phyloP scores from a whole-genome alignment of 2,888 invertebrate species.

The Athalia cordata region DNA sequence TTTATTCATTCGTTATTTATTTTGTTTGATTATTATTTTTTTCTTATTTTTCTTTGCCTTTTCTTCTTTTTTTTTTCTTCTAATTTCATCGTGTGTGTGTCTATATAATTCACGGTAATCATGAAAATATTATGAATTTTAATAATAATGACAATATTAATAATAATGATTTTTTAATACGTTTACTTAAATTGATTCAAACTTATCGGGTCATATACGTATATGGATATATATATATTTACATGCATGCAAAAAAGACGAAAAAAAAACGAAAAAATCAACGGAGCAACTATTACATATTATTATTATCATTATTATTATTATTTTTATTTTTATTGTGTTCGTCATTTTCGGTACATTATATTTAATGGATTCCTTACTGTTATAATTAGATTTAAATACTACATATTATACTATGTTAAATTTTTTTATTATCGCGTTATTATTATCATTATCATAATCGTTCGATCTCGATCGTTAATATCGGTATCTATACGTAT shows the following conservation, averaged over 20 bases:
- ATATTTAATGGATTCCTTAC: not conserved
- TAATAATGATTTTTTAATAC: not conserved
- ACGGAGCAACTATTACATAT: too few species aligned
- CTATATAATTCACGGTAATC: slow-evolving; percentile 1
- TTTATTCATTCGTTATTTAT: not conserved
- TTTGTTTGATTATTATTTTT: slow-evolving; percentile 30
- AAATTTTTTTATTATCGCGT: not conserved
- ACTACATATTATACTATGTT: not conserved
- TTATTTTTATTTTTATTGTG: not conserved
- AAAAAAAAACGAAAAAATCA: too few species aligned
- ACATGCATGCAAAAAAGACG: too few species aligned
- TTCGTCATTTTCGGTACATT: not conserved
- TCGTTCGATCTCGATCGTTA: not conserved
- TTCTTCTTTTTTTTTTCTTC: not conserved
- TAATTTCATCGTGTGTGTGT: slow-evolving; percentile 6
- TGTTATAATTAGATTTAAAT: not conserved
- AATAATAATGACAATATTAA: slow-evolving; percentile 8
- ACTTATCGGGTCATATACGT: not conserved
- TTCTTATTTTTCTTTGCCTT: slow-evolving; percentile 53
- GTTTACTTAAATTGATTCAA: not conserved
- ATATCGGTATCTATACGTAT: slow-evolving; percentile 43
- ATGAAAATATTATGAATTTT: not conserved
- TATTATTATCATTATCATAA: slow-evolving; percentile 27
- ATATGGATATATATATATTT: too few species aligned
- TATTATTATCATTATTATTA: not conserved